Base-by-base conservation (phyloP, 1,140 invertebrate genomes). In the Bombus consobrinus region DNA sequence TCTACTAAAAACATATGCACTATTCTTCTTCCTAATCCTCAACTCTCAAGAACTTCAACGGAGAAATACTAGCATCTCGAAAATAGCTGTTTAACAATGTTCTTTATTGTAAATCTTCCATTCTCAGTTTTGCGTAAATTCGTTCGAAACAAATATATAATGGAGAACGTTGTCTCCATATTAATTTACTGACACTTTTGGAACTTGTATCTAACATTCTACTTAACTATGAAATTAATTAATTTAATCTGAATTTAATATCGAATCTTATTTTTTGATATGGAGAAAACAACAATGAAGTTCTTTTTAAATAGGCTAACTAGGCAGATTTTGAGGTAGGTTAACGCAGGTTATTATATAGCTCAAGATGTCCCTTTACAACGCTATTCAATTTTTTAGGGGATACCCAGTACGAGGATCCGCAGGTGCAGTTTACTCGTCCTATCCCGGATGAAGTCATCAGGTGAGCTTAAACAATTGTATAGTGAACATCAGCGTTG, bases 361-460 rank as follows among this genome's bases (percentile, higher is more conserved):
- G 47, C 18, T 53, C 34, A 81, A 80, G 43, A 39, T 81, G 77
- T 89, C 75, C 81, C 43, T 41, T 53, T 12, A 59, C 39, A 74
- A 85, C 47, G 47, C n/a, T 72, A 75, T 89, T 80, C 34, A 39
- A 86, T 13, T 84, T 73, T 59, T 69, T 81, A 92, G 93, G 92
- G 92, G 91, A 93, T 75, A 87, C 79, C 77, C 92, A 92, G 87
- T 88, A 85, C 68, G 92, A 93, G n/a, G 91, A 91, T 79, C 6
- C 81, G 59, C 92, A 89, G 73, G 73, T 78, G 74, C 85, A 92
- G 80, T 88, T 92, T 76, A 41, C 88, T 71, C 87, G 88, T 41
- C 57, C 89, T 32, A 81, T 89, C 74, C 87, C 91, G 72, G 93
- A 94, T 74, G 94, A 94, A 76, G 91, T 93, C 72, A 92, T 94